Evolutionary conservation across 2,113 vertebrate species (phyloP), one percentile per base, ranked within the genome.

Genomic region (Marmota flaviventris): DNA sequence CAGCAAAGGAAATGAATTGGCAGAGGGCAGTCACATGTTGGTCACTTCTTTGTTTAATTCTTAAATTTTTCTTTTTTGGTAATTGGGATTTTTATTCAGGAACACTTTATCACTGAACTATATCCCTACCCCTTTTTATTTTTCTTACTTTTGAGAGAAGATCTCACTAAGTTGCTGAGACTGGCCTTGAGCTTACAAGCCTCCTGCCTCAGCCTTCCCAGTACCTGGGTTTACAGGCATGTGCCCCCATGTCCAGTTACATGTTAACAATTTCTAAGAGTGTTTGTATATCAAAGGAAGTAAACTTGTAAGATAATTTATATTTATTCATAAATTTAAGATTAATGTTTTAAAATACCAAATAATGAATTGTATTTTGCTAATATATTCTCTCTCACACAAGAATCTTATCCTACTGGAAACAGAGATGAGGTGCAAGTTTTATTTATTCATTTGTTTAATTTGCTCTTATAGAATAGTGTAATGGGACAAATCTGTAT

Each of bases 311-410:
- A 39, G 27, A 88, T 9, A 79, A 88, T 86, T 94, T 90, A 45
- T 61, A 73, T 69, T 82, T 95, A 77, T 58, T 94, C 93, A 88
- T 5, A 76, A 42, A 72, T 70, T 81, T 82, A 67, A 85, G 8
- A 42, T 82, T 81, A 42, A 27, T 85, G 13, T 78, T 81, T 84
- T 90, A 93, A 97, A 42, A 1, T 16, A 88, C 4, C 90, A 81
- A 75, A 39, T 76, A 87, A 53, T 94, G 4, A 56, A 72, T 90
- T 93, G 11, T 81, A 69, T 61, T 88, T 96, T 87, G 29, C 69
- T 61, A 11, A 42, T 29, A 77, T 37, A 72, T 4, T 56, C 45
- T 34, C 45, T 34, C 25, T 27, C 11, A 18, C n/a, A 45, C 10
- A 65, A 81, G 34, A 85, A 51, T 16, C n/a, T 13, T 65, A 8